Evolutionary conservation across 2,797 vertebrate genomes (phyloP).

Genomic region (Poeciliopsis turneri): DNA sequence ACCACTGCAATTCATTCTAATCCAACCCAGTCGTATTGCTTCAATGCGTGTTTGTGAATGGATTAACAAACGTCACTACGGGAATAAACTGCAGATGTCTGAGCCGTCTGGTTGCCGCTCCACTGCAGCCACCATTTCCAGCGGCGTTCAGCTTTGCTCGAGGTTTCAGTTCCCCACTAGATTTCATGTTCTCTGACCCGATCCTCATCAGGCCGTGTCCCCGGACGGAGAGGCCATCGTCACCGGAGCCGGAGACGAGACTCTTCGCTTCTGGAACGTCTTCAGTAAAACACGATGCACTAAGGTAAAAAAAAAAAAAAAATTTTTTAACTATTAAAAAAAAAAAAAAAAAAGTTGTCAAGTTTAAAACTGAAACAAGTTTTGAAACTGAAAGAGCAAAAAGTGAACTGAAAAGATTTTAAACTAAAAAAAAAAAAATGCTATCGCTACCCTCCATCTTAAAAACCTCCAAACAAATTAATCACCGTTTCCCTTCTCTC

Average conservation of each 20-base stretch:
- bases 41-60: not conserved
- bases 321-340: too few relatives aligned
- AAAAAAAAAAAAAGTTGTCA: too few relatives aligned
- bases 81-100: not conserved
- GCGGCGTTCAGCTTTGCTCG: not conserved
- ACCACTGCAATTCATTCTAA: not conserved
- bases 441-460: too few relatives aligned
- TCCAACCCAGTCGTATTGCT: not conserved
- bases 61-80: not conserved
- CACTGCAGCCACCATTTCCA: not conserved
- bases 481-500: not conserved
- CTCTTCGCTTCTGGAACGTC: constrained; percentile 87
- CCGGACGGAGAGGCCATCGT: constrained; percentile 87
- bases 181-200: not conserved
- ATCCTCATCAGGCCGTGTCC: constrained; percentile 78
- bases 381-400: too few relatives aligned
- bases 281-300: constrained; percentile 88
- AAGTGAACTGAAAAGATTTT: too few relatives aligned
- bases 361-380: too few relatives aligned
- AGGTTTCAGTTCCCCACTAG: too few relatives aligned
- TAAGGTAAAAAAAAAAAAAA: constrained; percentile 69
- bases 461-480: too few relatives aligned
- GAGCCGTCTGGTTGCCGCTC: not conserved
- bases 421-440: too few relatives aligned
- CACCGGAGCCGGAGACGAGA: constrained; percentile 86